Evolutionary conservation across 2,888 invertebrate species (phyloP), one percentile per base, ranked within the genome.

Genomic region (Megamerina dolium): DNA sequence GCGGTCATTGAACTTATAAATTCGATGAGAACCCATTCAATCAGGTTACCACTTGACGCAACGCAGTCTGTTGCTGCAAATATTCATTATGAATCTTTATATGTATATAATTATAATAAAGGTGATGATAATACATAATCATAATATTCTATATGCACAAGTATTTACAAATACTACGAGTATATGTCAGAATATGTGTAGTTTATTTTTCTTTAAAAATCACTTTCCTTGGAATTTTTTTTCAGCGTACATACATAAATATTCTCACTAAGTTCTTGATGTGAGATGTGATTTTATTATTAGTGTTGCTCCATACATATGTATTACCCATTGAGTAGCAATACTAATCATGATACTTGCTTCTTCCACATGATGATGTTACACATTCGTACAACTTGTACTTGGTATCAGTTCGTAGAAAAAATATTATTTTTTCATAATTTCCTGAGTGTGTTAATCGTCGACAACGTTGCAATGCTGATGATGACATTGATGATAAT

Each of bases 331-430:
- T n/a, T n/a, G n/a, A n/a, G n/a, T n/a, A n/a, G n/a, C n/a, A n/a
- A n/a, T n/a, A n/a, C n/a, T 23, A 23, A 8, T 23, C 23, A 23
- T 10, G 10, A 23, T 8, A 23, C 23, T 23, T 23, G 10, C 6
- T 23, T n/a, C n/a, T 23, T 23, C 23, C 10, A 23, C 31, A 14
- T 14, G 9, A 6, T 31, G 12, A 13, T 31, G 31, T 31, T 31
- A 31, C 31, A 12, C 40, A 58, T 49, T 57, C 66, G 64, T 66
- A 64, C 64, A 66, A 64, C 66, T 64, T 66, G 66, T 59, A 55
- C 61, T 64, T 66, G 64, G 65, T 65, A 66, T 66, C 63, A 64
- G 57, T 65, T 65, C 64, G 58, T 58, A 61, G 64, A 65, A 65
- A n/a, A 64, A 62, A 61, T 63, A 62, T 63, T 56, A 57, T 59